Percentiles rank a stretch among this genome's conserved stretches.
phyloP scores from a whole-genome alignment of 2,113 vertebrate genomes.

The Cynopterus brachyotis region DNA sequence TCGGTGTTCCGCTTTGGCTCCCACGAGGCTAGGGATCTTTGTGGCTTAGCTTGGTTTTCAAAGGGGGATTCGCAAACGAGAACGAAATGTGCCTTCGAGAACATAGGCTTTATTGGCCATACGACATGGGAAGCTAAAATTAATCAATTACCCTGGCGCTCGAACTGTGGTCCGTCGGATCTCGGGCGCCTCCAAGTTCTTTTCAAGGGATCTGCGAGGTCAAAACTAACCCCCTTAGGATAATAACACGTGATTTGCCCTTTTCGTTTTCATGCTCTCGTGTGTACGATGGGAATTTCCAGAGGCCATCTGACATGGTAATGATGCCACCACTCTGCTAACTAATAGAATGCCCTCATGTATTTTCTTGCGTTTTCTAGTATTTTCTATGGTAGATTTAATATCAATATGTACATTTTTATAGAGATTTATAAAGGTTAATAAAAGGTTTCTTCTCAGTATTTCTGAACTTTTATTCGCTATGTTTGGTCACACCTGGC shows the following conservation, averaged over 20 bases:
- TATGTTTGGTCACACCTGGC: neutral
- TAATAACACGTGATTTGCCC: neutral
- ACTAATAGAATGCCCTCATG: neutral
- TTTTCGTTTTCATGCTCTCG: slow-evolving; percentile 4
- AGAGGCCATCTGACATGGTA: neutral
- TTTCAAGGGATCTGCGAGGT: neutral
- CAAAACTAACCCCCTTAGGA: neutral
- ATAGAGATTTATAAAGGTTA: neutral
- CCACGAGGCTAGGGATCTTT: neutral
- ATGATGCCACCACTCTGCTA: slow-evolving; percentile 4
- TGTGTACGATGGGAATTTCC: slow-evolving; percentile 51
- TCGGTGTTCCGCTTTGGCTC: neutral
- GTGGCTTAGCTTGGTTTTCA: neutral
- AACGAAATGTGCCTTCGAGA: neutral
- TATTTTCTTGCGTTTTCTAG: neutral
- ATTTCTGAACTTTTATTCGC: neutral
- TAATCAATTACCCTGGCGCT: neutral
- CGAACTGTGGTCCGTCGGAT: neutral
- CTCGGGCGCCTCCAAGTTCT: neutral
- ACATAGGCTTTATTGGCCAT: neutral
- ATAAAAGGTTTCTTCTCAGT: neutral
- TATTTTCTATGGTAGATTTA: neutral
- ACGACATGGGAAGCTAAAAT: neutral
- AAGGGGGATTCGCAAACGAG: neutral
- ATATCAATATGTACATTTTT: neutral